Evolutionary conservation across 2,797 vertebrate species (phyloP).

Genomic region (Takifugu ocellatus): DNA sequence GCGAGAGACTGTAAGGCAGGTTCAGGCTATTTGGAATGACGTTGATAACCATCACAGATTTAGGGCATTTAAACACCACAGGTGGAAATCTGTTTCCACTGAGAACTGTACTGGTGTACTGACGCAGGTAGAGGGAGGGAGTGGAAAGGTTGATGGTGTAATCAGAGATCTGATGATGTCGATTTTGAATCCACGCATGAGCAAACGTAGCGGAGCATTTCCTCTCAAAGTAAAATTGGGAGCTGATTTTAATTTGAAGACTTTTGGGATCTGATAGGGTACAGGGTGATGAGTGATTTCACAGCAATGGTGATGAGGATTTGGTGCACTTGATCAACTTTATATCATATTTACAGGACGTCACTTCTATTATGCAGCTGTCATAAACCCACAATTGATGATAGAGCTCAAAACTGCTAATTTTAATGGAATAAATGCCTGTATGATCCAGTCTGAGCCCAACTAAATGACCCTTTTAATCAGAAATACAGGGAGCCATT

Average conservation of each 20-base stretch:
- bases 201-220: too few relatives aligned
- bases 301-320: constrained; percentile 6
- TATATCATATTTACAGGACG: constrained; percentile 27
- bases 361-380: background rate
- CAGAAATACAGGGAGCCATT: constrained; percentile 51
- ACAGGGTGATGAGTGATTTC: constrained; percentile 31
- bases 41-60: too few relatives aligned
- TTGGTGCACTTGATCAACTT: constrained; percentile 62
- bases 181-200: too few relatives aligned
- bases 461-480: constrained; percentile 33
- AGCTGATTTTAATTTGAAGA: background rate
- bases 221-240: too few relatives aligned
- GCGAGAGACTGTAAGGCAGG: too few relatives aligned
- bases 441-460: background rate
- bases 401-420: background rate
- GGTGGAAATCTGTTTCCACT: background rate
- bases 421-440: background rate
- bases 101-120: background rate
- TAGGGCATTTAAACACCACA: background rate
- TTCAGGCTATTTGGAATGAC: too few relatives aligned
- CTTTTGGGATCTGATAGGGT: background rate
- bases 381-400: background rate
- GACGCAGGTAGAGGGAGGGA: background rate
- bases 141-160: too few relatives aligned
- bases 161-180: too few relatives aligned